Conservation (phyloP, 1,140 invertebrate genomes). For the Drosophila subpulchrella region DNA sequence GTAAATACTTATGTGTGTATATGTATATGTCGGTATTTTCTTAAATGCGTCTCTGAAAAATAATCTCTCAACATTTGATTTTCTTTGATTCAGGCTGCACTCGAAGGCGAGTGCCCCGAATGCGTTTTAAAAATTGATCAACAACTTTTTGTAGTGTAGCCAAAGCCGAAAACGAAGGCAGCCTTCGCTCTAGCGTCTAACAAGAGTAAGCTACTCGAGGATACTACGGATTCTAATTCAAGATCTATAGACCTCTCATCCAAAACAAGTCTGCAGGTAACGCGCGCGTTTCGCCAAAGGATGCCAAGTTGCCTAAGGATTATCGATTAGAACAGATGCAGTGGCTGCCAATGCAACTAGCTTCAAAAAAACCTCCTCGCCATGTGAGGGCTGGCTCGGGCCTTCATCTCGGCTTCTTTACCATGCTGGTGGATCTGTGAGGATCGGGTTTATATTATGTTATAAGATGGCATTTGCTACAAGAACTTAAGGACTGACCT, state of each 20-base stretch:
- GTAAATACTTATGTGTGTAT: conserved; percentile 47
- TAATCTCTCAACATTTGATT: conserved; percentile 56
- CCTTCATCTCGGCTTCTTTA: conserved; percentile 78
- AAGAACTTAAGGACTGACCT: conserved; percentile 41
- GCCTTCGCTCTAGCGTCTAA: conserved; percentile 28
- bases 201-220: conserved; percentile 40
- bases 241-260: not conserved
- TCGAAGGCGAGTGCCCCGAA: conserved; percentile 18
- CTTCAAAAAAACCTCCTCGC: not conserved
- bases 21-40: conserved; percentile 66
- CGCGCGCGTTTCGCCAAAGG: conserved; percentile 29
- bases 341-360: conserved; percentile 1
- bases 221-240: conserved; percentile 12
- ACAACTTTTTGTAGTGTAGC: conserved; percentile 48
- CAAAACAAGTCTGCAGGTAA: conserved; percentile 36
- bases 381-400: not conserved
- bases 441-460: not conserved
- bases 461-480: too few relatives aligned
- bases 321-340: not conserved
- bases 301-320: conserved; percentile 11
- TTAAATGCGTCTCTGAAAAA: conserved; percentile 80
- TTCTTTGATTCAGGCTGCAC: conserved; percentile 59
- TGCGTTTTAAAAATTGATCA: conserved; percentile 45
- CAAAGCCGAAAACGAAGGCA: conserved; percentile 34
- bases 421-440: conserved; percentile 69